phyloP scores from a whole-genome alignment of 2,888 invertebrate genomes.

The Ashinkailepas kermadecensis region DNA sequence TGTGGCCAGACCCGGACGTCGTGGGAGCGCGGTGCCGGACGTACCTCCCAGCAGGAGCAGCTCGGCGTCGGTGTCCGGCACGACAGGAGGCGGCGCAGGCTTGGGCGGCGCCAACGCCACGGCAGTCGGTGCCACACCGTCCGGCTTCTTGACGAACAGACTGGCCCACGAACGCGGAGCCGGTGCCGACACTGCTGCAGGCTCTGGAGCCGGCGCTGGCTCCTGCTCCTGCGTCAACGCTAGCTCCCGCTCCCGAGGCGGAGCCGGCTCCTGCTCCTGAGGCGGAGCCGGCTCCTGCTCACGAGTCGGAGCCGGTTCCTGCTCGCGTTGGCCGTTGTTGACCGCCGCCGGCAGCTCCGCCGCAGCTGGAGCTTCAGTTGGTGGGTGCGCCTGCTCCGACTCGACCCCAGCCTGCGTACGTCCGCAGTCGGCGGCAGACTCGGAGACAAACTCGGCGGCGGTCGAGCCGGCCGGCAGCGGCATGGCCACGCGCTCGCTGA shows the following conservation, averaged over 20 bases:
- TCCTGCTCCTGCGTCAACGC: background rate
- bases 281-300: too few relatives aligned
- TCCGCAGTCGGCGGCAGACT: too few relatives aligned
- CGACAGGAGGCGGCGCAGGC: background rate
- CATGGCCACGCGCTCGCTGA: background rate
- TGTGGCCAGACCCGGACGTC: background rate
- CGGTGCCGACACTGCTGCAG: background rate
- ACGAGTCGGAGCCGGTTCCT: too few relatives aligned
- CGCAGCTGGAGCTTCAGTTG: background rate
- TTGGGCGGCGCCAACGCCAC: background rate
- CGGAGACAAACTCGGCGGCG: too few relatives aligned
- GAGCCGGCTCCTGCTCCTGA: too few relatives aligned
- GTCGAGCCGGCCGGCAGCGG: background rate
- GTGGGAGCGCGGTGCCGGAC: background rate
- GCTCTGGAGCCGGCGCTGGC: background rate
- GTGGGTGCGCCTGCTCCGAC: background rate
- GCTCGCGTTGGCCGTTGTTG: too few relatives aligned
- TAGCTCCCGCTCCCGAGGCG: background rate
- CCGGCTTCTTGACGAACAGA: background rate
- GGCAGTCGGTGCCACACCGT: background rate
- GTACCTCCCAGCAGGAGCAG: background rate
- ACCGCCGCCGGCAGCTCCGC: too few relatives aligned
- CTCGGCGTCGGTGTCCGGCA: background rate
- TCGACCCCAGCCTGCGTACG: background rate
- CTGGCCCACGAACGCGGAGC: slow-evolving; percentile 11